Evolutionary conservation across 2,888 invertebrate species (phyloP).

Genomic region (Leucophenga montana): DNA sequence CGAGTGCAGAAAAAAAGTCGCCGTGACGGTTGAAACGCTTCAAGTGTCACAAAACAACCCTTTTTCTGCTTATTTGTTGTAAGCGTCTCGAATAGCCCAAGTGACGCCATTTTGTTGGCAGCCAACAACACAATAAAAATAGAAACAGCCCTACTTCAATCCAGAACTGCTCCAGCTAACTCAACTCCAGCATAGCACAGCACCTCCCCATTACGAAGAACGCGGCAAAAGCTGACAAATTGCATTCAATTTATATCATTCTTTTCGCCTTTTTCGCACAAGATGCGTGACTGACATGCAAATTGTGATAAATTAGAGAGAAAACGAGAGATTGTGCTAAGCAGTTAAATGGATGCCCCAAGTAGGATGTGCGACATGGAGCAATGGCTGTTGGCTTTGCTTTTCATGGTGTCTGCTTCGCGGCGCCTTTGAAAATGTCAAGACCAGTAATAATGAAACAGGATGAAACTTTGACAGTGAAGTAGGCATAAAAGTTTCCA

Average conservation of each 20-base stretch:
- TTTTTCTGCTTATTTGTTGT: background rate
- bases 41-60: conserved; percentile 1
- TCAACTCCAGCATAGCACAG: conserved; percentile 3
- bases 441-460: background rate
- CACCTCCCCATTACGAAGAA: background rate
- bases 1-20: background rate
- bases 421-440: background rate
- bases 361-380: background rate
- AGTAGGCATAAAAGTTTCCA: background rate
- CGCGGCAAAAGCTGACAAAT: conserved; percentile 57
- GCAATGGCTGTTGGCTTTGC: background rate
- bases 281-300: conserved; percentile 64
- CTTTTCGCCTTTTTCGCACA: conserved; percentile 24
- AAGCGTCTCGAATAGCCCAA: background rate
- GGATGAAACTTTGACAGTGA: background rate
- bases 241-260: conserved; percentile 60
- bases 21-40: background rate
- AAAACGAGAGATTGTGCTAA: conserved; percentile 23
- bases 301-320: conserved; percentile 62
- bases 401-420: conserved; percentile 1
- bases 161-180: background rate
- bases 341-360: background rate
- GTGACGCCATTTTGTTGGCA: conserved; percentile 15
- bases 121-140: background rate
- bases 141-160: background rate